Evolutionary conservation across 2,113 vertebrate species (phyloP), one percentile per base, ranked within the genome.

Genomic region (Myotis yumanensis): DNA sequence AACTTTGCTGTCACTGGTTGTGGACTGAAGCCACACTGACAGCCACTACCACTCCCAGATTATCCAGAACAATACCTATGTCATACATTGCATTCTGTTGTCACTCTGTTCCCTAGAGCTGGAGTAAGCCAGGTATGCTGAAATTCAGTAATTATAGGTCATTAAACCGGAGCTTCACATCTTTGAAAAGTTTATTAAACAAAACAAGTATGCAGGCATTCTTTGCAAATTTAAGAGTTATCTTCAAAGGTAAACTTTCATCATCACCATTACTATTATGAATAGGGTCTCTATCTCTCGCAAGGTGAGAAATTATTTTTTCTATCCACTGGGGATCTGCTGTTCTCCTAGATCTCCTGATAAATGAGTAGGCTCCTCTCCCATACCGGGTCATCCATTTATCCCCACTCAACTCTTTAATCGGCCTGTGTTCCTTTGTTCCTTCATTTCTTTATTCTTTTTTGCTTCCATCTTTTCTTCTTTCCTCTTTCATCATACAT

Each of bases 161-260:
- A 14, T 52, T 5, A 2, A 46, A 46, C 3, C 16, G 5, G 37
- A 83, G 35, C 75, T 81, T 84, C 28, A 75, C 35, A 37, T 22
- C 66, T 66, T 62, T 81, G 51, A 85, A 37, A 57, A 5, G 43
- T 66, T 86, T 82, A 5, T 77, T 40, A 82, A 85, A 72, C 89
- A 81, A 72, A 95, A 76, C 17, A 81, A 43, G 7, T 57, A 8
- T 17, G 25, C 30, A 79, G 86, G 72, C 20, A n/a, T 90, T 93
- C 28, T 95, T 81, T 72, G 68, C 32, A 94, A 59, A 62, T 68
- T 68, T 28, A 46, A 37, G 15, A 52, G 4, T 87, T 88, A 43
- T 57, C 30, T 88, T 96, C 37, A 68, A 68, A 89, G 91, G 28
- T 37, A 69, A 94, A 64, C 9, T 15, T 77, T 88, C 20, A 77